These are phyloP conservation scores for Tetramorium bicarinatum DNA, from an alignment of 2,888 invertebrate genomes.

Conservation along the genomic window DNA sequence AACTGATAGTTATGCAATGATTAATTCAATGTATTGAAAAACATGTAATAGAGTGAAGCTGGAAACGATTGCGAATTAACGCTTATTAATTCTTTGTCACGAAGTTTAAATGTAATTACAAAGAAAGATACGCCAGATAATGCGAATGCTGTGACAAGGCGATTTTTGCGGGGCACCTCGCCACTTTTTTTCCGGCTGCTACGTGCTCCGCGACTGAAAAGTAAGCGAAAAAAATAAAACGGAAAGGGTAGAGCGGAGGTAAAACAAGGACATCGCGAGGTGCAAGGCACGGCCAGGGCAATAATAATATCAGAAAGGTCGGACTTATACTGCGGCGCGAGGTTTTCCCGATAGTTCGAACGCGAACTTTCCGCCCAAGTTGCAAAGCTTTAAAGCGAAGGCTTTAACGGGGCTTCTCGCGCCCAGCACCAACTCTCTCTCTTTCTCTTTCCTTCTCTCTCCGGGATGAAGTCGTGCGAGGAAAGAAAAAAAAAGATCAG, in stretches of 20 bases:
- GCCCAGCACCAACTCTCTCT: conserved; percentile 66
- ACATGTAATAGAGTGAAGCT: neutral
- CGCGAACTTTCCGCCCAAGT: conserved; percentile 81
- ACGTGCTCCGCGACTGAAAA: conserved; percentile 72
- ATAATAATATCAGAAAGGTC: conserved; percentile 82
- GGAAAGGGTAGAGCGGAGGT: conserved; percentile 58
- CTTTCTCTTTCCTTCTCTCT: neutral
- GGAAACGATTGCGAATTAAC: neutral
- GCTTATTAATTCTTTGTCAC: neutral
- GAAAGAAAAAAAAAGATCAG: conserved; percentile 65
- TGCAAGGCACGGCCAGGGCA: conserved; percentile 76
- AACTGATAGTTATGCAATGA: neutral
- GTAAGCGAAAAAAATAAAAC: conserved; percentile 78
- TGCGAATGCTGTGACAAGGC: neutral
- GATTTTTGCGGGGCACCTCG: conserved; percentile 28
- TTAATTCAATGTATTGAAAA: neutral
- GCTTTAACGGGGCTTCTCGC: conserved; percentile 81
- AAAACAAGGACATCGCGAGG: conserved; percentile 72
- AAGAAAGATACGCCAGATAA: conserved; percentile 9
- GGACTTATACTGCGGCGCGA: conserved; percentile 76
- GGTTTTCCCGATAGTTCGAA: conserved; percentile 83
- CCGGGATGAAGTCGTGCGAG: conserved; percentile 59
- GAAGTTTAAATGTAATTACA: neutral
- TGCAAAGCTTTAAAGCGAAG: conserved; percentile 82
- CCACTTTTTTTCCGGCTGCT: conserved; percentile 28